Base-by-base conservation (phyloP, 2,888 invertebrate species). In the Acrobasis suavella region DNA sequence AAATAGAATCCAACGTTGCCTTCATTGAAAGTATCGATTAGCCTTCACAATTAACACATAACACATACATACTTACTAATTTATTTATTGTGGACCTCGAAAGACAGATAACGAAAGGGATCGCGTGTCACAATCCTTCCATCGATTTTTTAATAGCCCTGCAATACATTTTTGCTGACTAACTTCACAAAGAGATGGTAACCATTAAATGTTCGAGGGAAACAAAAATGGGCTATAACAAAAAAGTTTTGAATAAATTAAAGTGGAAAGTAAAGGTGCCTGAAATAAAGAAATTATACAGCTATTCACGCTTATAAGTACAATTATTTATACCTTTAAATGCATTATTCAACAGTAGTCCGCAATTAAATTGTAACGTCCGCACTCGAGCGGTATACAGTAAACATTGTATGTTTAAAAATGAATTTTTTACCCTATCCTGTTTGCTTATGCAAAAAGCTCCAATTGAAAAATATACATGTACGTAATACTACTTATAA, bases 311-410 rank as follows among this genome's bases (percentile, higher is more conserved):
- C 9, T 9, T n/a, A 49, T 9, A 22, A 32, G n/a, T 22, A 49
- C n/a, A 17, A 49, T 49, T n/a, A 58, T 15, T 58, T 16, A 17
- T 14, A 56, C 32, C 32, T 46, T 46, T 46, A 46, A n/a, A 46
- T 46, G 46, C 46, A 46, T n/a, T 14, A 9, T 46, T 46, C n/a
- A 14, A 46, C 7, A 46, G 14, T 42, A 46, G 14, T 46, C 46
- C 1, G 46, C n/a, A 15, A 42, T 70, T 65, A 67, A 69, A 71
- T 71, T 69, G 71, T 70, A 74, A 78, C 85, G 82, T 81, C 83
- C 85, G 82, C 83, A 80, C 85, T 82, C 83, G 63, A 70, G 73
- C 72, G 75, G 77, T 69, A 56, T 63, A 51, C 56, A 62, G 32
- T 32, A 6, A 2, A 32, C 7, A 32, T 8, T 32, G 5, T 32